Base-by-base conservation (phyloP, 2,113 vertebrate species). In the Seriola aureovittata region DNA sequence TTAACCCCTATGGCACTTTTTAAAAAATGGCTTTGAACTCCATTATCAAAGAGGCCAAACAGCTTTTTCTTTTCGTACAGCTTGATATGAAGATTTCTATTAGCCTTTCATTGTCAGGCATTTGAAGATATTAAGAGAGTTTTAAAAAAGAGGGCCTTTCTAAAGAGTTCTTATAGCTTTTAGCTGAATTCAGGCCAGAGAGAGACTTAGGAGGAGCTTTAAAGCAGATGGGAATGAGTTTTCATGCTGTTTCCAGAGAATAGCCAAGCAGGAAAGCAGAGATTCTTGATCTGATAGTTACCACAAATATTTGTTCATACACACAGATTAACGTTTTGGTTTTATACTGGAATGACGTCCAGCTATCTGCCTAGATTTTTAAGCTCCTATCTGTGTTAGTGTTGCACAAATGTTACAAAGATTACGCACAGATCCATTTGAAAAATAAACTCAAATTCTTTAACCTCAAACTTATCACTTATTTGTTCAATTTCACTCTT, bases 81-180 rank as follows among this genome's bases (percentile, higher is more conserved):
- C 60, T 77, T 75, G 60, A 88, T 80, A 75, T 78, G 78, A 73
- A 42, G 82, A 82, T 88, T 89, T 84, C 50, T 80, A 76, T 88
- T 85, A 80, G 85, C 52, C 63, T 78, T 85, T 80, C 68, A 71
- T 81, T 86, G 82, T 80, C 62, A 65, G 71, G 29, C 64, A 66
- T 87, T 81, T 71, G 52, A 80, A 74, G 59, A 87, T 87, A 81
- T 78, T 38, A 48, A 25, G 50, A 42, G 75, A 40, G 48, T 23
- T 34, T 63, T 69, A 17, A 23, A 17, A 75, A 68, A 19, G 25
- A n/a, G 23, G n/a, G n/a, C 36, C 42, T 3, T 0, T 75, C 73
- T 70, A 77, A 77, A 80, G 64, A 54, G 84, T 85, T 82, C 73
- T 87, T 72, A 59, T 59, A 52, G 67, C 67, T 78, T 79, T 78